Evolutionary conservation across 2,888 invertebrate genomes (phyloP).

Genomic region (Thymelicus acteon): DNA sequence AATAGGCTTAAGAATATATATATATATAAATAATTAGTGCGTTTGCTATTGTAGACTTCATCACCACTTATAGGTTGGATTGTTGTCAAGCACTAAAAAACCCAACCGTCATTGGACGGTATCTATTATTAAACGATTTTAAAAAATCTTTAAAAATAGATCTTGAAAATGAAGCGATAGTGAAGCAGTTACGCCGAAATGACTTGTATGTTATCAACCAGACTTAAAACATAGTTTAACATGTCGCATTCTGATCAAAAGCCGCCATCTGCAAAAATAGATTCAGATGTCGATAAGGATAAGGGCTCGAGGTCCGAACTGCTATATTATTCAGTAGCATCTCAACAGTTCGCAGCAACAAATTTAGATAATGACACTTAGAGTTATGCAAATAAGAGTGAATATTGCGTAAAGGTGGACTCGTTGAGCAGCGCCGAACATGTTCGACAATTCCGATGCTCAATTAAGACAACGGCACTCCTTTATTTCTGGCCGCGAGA

Average conservation of each 20-base stretch:
- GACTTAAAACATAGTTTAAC: not conserved
- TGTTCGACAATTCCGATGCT: conserved; percentile 51
- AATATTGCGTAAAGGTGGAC: not conserved
- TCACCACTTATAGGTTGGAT: no score
- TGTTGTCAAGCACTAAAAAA: no score
- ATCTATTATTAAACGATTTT: no score
- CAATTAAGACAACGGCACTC: conserved; percentile 66
- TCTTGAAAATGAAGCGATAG: no score
- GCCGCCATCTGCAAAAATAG: conserved; percentile 10
- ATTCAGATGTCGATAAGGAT: conserved; percentile 21
- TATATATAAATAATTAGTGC: no score
- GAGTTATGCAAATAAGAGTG: conserved; percentile 18
- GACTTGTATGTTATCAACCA: not conserved
- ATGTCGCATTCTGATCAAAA: not conserved
- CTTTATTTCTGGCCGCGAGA: conserved; percentile 72
- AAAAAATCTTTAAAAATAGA: no score
- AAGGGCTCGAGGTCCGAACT: conserved; percentile 16
- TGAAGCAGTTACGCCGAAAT: no score
- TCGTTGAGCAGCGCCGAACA: conserved; percentile 21
- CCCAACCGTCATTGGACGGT: no score
- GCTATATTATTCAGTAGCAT: conserved; percentile 24
- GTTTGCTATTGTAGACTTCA: no score
- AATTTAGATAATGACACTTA: not conserved
- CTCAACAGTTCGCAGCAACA: not conserved
- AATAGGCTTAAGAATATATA: no score